These are phyloP conservation scores for Excalfactoria chinensis DNA, from an alignment of 2,113 vertebrate genomes.

Conservation along the genomic window DNA sequence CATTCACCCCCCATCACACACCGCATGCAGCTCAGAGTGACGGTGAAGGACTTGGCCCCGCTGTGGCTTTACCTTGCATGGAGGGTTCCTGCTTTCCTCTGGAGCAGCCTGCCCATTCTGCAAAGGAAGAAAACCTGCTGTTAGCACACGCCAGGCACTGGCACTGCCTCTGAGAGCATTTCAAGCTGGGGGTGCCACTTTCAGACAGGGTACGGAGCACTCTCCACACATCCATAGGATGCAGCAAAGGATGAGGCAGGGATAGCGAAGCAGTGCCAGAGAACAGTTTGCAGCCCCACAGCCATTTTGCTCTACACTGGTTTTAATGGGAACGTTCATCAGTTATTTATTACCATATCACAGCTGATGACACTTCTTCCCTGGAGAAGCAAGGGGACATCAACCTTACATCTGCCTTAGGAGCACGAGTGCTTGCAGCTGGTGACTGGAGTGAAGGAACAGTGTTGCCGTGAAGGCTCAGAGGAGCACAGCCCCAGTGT, in stretches of 20 bases:
- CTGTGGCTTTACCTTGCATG: constrained; percentile 69
- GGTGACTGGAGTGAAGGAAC: no score
- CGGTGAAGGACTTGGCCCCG: rapidly evolving
- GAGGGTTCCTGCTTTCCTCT: constrained; percentile 75
- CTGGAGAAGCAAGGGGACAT: neutral
- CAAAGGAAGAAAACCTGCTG: constrained; percentile 53
- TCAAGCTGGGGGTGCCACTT: neutral
- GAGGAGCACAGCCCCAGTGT: neutral
- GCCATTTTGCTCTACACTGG: rapidly evolving
- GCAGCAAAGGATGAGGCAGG: neutral
- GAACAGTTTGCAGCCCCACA: neutral
- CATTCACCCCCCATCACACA: neutral
- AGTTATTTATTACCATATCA: neutral
- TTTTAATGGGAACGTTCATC: rapidly evolving
- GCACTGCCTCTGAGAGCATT: neutral
- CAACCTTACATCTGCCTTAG: neutral
- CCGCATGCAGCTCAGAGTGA: neutral
- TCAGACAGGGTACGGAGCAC: rapidly evolving
- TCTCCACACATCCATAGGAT: rapidly evolving
- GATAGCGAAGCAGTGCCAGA: rapidly evolving
- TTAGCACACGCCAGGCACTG: neutral
- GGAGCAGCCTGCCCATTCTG: constrained; percentile 79
- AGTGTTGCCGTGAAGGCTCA: no score
- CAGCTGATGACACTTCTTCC: neutral
- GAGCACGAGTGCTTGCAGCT: no score